Base-by-base conservation (phyloP, 2,888 invertebrate species). In the Schrankia costaestrigalis region DNA sequence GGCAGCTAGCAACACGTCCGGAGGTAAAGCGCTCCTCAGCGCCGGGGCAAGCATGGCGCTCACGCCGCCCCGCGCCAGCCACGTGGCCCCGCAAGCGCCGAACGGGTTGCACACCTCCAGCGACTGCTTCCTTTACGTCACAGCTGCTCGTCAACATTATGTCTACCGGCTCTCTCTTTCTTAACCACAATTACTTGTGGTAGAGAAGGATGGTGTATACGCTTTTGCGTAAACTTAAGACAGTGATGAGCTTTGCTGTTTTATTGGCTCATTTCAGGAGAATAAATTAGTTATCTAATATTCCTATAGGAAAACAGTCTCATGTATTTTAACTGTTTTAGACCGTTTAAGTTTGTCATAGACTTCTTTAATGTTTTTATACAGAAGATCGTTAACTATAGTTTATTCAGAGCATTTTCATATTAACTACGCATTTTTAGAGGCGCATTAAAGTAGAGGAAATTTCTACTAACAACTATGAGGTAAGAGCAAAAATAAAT, bases 1-100 rank as follows among this genome's bases (percentile, higher is more conserved):
- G 52, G 94, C 91, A 36, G 94, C 94, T 89, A 98, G 96, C 53
- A 97, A 90, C 48, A 93, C 92, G 66, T 97, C 96, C 64, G 95
- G 93, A 46, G 90, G 84, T 38, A 90, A 79, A 42, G 83, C 89
- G 69, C 80, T 79, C 56, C 81, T 78, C 58, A 91, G 78, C 44
- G 90, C 89, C 45, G 90, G 90, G 47, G 86, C 87, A 56, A 91
- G 67, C 63, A 90, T 72, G 35, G 78, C 83, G 42, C 80, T 80
- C 48, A 84, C 81, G 38, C 81, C 87, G 49, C 86, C 89, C 50
- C 57, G 63, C 59, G 73, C 69, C 57, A 74, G 67, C 81, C 83
- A 86, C 52, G 79, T 73, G 51, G 72, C 62, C 81, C 87, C 71
- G 73, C 90, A 90, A 25, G 81, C 79, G 54, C 75, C 66, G 75